Conservation (phyloP, 2,113 vertebrate genomes). For the Okapia johnstoni region DNA sequence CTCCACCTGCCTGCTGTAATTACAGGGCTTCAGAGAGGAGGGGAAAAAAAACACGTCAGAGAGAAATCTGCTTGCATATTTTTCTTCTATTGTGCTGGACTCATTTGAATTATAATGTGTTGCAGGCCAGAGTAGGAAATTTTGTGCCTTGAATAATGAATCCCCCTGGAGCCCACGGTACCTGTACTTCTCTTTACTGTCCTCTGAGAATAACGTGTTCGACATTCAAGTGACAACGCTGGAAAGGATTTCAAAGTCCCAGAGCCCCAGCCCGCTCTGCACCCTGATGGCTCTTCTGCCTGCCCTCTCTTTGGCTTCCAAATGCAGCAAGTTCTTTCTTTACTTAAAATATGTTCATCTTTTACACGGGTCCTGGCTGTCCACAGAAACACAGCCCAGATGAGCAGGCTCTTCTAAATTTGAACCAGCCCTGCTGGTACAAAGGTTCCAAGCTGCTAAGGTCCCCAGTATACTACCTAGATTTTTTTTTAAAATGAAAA, state of each 20-base stretch:
- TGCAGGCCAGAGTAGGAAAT: slow-evolving; percentile 54
- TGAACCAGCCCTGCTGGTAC: background rate
- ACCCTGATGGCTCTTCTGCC: background rate
- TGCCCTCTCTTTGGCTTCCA: slow-evolving; percentile 39
- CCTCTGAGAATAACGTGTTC: slow-evolving; percentile 66
- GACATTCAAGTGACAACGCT: slow-evolving; percentile 63
- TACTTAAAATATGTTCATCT: slow-evolving; percentile 52
- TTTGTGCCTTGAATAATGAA: slow-evolving; percentile 72
- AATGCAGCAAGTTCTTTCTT: slow-evolving; percentile 48
- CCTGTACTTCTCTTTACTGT: slow-evolving; percentile 63
- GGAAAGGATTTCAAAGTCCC: slow-evolving; percentile 54
- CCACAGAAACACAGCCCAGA: background rate
- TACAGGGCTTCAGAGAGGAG: slow-evolving; percentile 43
- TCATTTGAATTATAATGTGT: slow-evolving; percentile 69
- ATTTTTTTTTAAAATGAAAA: background rate
- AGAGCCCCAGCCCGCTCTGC: background rate
- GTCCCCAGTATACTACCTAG: background rate
- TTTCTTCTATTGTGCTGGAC: slow-evolving; percentile 53
- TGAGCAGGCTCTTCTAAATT: background rate
- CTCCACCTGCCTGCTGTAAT: slow-evolving; percentile 59
- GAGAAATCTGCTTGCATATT: slow-evolving; percentile 54
- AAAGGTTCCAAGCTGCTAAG: background rate
- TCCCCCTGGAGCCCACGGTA: slow-evolving; percentile 57
- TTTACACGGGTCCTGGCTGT: background rate
- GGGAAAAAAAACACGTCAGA: background rate